These are phyloP conservation scores for Beroe ovata DNA, from an alignment of 37 sponge, comb jelly and placozoan species.

Conservation along the genomic window DNA sequence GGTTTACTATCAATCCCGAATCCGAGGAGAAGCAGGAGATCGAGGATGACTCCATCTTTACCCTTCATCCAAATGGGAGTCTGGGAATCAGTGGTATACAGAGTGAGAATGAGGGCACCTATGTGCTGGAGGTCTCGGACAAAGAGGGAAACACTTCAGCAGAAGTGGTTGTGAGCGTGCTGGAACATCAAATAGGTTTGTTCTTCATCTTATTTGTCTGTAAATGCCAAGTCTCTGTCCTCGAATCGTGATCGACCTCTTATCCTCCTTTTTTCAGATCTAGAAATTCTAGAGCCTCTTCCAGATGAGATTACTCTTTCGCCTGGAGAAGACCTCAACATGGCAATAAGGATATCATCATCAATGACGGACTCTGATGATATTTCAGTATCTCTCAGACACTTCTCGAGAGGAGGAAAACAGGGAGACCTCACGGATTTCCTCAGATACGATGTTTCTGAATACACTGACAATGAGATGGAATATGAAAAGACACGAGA, in stretches of 20 bases:
- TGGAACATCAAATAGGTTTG: not conserved
- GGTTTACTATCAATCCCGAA: not conserved
- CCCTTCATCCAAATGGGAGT: not conserved
- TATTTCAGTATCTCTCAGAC: not conserved
- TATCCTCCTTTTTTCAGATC: constrained; percentile 8
- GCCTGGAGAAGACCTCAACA: not conserved
- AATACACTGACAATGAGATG: not conserved
- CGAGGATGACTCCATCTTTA: not conserved
- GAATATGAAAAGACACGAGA: not conserved
- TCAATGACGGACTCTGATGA: not conserved
- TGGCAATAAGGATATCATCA: not conserved
- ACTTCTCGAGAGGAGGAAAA: not conserved
- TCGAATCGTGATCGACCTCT: too few species aligned
- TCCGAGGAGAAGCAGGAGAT: not conserved
- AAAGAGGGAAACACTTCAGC: not conserved
- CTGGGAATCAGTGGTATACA: not conserved
- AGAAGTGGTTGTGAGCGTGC: not conserved
- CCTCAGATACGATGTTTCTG: not conserved
- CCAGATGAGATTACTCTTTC: constrained; percentile 8
- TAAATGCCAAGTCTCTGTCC: too few species aligned
- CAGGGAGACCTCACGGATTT: not conserved
- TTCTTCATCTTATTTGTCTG: too few species aligned
- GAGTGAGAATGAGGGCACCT: not conserved
- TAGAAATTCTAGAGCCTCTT: constrained; percentile 6
- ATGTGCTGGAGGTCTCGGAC: not conserved